Base-by-base conservation (phyloP, 2,797 vertebrate genomes). In the Telmatherina bonti region DNA sequence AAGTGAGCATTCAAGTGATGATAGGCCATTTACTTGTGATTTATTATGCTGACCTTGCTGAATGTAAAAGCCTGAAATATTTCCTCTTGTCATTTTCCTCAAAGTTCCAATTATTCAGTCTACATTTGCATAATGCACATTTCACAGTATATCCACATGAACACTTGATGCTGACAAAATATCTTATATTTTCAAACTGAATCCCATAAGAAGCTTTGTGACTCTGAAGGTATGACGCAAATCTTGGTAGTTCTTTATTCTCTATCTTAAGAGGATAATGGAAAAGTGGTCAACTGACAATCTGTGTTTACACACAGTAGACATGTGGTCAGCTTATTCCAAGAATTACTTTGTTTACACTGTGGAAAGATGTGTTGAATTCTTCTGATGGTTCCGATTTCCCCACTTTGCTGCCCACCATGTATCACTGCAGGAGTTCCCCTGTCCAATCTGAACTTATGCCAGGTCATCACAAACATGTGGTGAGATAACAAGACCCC, bases 401-500 rank as follows among this genome's bases (percentile, higher is more conserved):
- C 80, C 76, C 78, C 84, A 81, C 85, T 86, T 82, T 71, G 67
- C 33, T 64, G 26, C 33, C 20, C 51, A 65, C 18, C 9, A 62
- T 64, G 38, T 43, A 59, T 76, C n/a, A 18, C 45, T 76, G 64
- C 67, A 20, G 76, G 72, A 85, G 52, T 88, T 85, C 60, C 85
- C 82, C 81, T 43, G 45, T 76, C 51, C 61, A 69, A 67, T 74
- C 61, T 60, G 62, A 59, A 59, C n/a, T 45, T 43, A 82, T 59
- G 71, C 62, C 65, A 29, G 77, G 73, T 78, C 78, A 85, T 79
- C 78, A 74, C 70, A 79, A 82, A 78, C 74, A 89, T 84, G 74
- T 75, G 69, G 73, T 69, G 67, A 80, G 78, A 89, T 86, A 89
- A 85, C 65, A 89, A 86, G 67, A 85, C 62, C 78, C 70, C 78